Percentiles rank a stretch among this genome's conserved stretches.
Conservation (phyloP, 2,888 invertebrate genomes). For the Penaeus monodon region DNA sequence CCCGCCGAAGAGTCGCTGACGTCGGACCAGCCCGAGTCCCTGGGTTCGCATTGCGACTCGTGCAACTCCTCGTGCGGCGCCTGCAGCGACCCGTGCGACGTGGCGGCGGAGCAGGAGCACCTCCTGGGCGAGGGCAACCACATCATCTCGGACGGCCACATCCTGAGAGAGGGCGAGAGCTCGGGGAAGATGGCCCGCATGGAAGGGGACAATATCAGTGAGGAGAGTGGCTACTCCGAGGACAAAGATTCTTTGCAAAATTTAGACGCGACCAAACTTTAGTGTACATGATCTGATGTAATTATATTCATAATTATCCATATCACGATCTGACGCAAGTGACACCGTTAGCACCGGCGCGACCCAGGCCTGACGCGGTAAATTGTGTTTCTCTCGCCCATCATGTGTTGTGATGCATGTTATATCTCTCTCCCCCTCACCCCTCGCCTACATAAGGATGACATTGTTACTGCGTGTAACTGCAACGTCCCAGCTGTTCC, state of each 20-base stretch:
- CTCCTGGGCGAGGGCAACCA: slow-evolving; percentile 66
- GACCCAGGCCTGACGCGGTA: too few species aligned
- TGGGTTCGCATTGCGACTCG: slow-evolving; percentile 61
- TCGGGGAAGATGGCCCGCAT: slow-evolving; percentile 70
- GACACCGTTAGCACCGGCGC: too few species aligned
- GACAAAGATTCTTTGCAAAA: slow-evolving; percentile 66
- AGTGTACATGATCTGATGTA: too few species aligned
- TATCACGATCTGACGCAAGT: too few species aligned
- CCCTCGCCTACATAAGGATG: too few species aligned
- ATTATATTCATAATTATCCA: too few species aligned
- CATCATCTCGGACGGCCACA: slow-evolving; percentile 66
- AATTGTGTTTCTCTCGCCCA: too few species aligned
- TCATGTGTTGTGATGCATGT: too few species aligned
- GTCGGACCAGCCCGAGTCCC: slow-evolving; percentile 67
- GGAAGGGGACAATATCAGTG: slow-evolving; percentile 82
- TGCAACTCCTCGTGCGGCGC: slow-evolving; percentile 63
- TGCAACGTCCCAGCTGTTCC: too few species aligned
- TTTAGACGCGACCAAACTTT: slow-evolving; percentile 17
- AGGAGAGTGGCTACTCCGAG: slow-evolving; percentile 92
- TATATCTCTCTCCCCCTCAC: too few species aligned
- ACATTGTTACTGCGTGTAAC: too few species aligned
- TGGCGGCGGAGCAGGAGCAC: slow-evolving; percentile 71
- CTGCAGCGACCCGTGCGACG: slow-evolving; percentile 42
- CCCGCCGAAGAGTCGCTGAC: slow-evolving; percentile 59
- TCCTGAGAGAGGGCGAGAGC: slow-evolving; percentile 18